Evolutionary conservation across 1,140 invertebrate species (phyloP).

Genomic region (Temnothorax nylanderi): DNA sequence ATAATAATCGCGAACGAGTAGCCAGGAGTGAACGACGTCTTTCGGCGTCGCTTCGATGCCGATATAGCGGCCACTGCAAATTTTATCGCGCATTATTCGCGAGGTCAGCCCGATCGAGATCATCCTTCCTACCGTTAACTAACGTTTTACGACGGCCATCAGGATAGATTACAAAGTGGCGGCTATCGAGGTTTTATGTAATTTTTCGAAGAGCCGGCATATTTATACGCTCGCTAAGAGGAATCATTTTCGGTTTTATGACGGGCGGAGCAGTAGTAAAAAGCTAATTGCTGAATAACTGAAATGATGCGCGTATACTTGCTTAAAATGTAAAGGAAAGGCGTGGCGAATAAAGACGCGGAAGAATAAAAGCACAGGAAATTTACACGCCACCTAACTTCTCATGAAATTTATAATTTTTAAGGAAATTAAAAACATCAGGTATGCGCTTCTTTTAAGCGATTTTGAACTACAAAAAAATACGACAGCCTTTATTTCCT

Average conservation of each 20-base stretch:
- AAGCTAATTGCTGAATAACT: slow-evolving; percentile 57
- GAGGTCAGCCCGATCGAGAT: slow-evolving; percentile 53
- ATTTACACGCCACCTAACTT: neutral
- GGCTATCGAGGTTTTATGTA: slow-evolving; percentile 48
- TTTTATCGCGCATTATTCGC: slow-evolving; percentile 55
- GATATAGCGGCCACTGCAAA: slow-evolving; percentile 37
- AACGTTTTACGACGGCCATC: slow-evolving; percentile 51
- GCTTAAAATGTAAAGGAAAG: neutral
- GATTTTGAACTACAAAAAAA: neutral
- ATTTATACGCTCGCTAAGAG: slow-evolving; percentile 44
- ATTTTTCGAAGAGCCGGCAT: slow-evolving; percentile 50
- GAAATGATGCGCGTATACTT: slow-evolving; percentile 35
- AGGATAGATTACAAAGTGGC: slow-evolving; percentile 51
- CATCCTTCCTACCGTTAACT: slow-evolving; percentile 41
- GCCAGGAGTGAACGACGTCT: slow-evolving; percentile 31
- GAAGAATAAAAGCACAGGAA: neutral
- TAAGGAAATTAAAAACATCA: neutral
- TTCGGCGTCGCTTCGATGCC: slow-evolving; percentile 28
- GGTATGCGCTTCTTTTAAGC: neutral
- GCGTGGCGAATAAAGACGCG: neutral
- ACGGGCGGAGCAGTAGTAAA: slow-evolving; percentile 39
- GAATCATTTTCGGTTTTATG: slow-evolving; percentile 51
- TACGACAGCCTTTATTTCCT: neutral
- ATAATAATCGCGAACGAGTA: slow-evolving; percentile 23
- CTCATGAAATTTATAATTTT: slow-evolving; percentile 18